Percentiles rank a stretch among this genome's conserved stretches.
phyloP scores from a whole-genome alignment of 2,113 vertebrate genomes.

The Telmatochromis brichardi region DNA sequence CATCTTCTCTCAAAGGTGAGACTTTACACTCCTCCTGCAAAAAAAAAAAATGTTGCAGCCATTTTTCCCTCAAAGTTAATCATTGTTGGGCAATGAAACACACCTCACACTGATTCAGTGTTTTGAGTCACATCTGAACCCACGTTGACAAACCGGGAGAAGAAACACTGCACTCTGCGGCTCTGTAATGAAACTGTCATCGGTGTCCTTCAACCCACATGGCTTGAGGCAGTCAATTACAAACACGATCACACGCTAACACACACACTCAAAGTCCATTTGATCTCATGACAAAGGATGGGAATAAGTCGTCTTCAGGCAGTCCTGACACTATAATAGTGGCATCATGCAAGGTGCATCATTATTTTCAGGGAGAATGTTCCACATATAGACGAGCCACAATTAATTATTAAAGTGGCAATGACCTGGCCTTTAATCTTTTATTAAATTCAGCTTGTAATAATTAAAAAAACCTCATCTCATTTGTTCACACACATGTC shows the following conservation, averaged over 20 bases:
- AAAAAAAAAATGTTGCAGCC: neutral
- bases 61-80: neutral
- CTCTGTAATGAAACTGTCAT: slow-evolving; percentile 24
- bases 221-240: slow-evolving; percentile 20
- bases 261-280: neutral
- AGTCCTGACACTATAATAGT: neutral
- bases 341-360: neutral
- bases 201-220: slow-evolving; percentile 28
- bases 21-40: neutral
- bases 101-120: neutral
- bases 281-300: neutral
- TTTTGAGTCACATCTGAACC: neutral
- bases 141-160: neutral
- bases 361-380: neutral
- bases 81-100: neutral
- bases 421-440: neutral
- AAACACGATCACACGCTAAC: neutral
- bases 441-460: slow-evolving; percentile 15
- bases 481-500: neutral
- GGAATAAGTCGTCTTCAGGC: neutral
- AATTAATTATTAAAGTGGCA: slow-evolving; percentile 18
- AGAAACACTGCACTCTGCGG: neutral
- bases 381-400: neutral
- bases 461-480: slow-evolving; percentile 10
- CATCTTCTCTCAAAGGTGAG: neutral